phyloP scores from a whole-genome alignment of 2,797 vertebrate genomes.

The Enteromius mattozi region DNA sequence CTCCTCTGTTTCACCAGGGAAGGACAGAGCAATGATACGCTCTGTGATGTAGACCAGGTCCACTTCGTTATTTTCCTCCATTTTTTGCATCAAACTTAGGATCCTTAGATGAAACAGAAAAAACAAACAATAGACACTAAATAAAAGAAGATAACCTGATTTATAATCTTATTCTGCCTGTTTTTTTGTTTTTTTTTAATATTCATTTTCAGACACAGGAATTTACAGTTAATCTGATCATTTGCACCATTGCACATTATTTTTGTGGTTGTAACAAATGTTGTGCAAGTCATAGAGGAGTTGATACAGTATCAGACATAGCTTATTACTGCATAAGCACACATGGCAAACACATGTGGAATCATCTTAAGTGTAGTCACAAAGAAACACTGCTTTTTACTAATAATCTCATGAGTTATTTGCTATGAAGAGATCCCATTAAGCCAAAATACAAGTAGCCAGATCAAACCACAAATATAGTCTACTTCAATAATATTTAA shows the following conservation, averaged over 20 bases:
- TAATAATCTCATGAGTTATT: not conserved
- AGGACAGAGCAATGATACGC: conserved; percentile 94
- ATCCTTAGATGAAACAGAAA: conserved; percentile 68
- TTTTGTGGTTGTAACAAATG: not conserved
- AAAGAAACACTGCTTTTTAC: not conserved
- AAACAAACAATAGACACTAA: not conserved
- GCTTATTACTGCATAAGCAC: not conserved
- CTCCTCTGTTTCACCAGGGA: conserved; percentile 83
- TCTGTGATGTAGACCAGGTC: conserved; percentile 97
- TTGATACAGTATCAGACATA: not conserved
- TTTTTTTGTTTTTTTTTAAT: too few species aligned
- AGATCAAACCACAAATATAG: not conserved
- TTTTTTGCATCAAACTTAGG: conserved; percentile 80
- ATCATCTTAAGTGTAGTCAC: not conserved
- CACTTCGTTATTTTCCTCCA: conserved; percentile 93
- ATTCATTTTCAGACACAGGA: not conserved
- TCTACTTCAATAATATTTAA: not conserved
- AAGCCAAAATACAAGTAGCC: not conserved
- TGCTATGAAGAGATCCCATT: not conserved
- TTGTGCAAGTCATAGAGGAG: not conserved
- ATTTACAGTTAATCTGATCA: not conserved
- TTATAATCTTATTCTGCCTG: not conserved
- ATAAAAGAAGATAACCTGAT: not conserved
- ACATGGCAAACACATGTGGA: not conserved
- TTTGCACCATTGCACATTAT: not conserved